Conservation (phyloP, 2,888 invertebrate genomes). For the Tolmerus cingulatus region DNA sequence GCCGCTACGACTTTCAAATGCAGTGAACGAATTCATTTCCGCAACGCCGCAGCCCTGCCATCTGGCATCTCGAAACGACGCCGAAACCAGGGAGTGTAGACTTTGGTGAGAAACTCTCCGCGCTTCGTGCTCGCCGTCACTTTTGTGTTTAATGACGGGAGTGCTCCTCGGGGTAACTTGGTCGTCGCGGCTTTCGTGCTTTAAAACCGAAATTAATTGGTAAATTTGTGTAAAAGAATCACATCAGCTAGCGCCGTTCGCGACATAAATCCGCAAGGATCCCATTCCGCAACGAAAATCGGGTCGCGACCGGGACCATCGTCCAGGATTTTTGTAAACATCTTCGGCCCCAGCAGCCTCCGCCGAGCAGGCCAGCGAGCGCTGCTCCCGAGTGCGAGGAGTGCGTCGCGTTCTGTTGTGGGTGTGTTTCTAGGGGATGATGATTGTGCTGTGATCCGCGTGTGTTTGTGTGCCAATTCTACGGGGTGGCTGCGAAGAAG, state of each 20-base stretch:
- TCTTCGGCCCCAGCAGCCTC: background rate
- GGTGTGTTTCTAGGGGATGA: slow-evolving; percentile 40
- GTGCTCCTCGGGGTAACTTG: slow-evolving; percentile 9
- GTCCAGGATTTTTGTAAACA: background rate
- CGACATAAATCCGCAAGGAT: no score
- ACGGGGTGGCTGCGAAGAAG: background rate
- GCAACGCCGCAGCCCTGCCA: background rate
- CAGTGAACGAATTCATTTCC: background rate
- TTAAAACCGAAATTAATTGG: background rate
- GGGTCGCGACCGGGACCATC: background rate
- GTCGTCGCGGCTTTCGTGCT: background rate
- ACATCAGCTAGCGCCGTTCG: background rate
- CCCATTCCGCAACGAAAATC: background rate
- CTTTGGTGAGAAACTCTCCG: background rate
- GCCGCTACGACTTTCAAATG: background rate
- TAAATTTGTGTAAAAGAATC: background rate
- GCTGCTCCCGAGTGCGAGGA: background rate
- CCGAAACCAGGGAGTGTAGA: background rate
- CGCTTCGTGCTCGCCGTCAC: background rate
- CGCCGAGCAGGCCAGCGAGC: background rate
- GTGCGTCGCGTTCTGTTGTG: slow-evolving; percentile 28
- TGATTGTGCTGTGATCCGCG: slow-evolving; percentile 20
- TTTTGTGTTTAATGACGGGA: slow-evolving; percentile 7
- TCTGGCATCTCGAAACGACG: background rate
- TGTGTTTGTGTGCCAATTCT: slow-evolving; percentile 30